Evolutionary conservation across 2,797 vertebrate genomes (phyloP), one percentile per base, ranked within the genome.

Genomic region (Numenius phaeopus): DNA sequence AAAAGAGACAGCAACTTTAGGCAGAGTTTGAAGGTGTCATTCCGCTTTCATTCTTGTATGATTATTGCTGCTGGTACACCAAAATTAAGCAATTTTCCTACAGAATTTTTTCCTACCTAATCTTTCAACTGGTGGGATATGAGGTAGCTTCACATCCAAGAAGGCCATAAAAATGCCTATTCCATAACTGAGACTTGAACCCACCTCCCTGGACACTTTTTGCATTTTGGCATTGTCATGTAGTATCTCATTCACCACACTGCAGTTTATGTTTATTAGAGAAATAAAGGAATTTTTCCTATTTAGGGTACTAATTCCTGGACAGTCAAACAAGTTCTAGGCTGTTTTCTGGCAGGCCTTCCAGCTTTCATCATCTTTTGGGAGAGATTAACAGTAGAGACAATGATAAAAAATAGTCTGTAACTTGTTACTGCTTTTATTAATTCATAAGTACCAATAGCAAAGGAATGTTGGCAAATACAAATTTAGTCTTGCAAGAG

Each of bases 301-400:
- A 8, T 19, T 76, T 24, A 47, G 30, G 46, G 61, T 49, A 58
- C 16, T 14, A 13, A 15, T 86, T 83, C 40, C 34, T 39, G 14
- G 11, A 34, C 47, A 73, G n/a, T 44, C 58, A 83, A 50, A 67
- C 87, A 94, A 96, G 54, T 92, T 44, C 72, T 32, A 14, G 77
- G 80, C 87, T 87, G 58, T 75, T 81, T 54, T 27, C 24, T 78
- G 79, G n/a, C 85, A 95, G 54, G 86, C 84, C 79, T 89, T 91
- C 87, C 95, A 94, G 54, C 39, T 92, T 90, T 94, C 13, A 5
- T 80, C 91, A 93, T 76, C 80, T 96, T 91, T 94, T 97, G 89
- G 89, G 64, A 72, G 58, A 94, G 78, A 77, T 90, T 93, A 96
- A 95, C 81, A 3, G 3, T 32, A 90, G 11, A 50, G 5, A 44